These are phyloP conservation scores for Pecten maximus DNA, from an alignment of 2,888 invertebrate genomes.

Conservation along the genomic window DNA sequence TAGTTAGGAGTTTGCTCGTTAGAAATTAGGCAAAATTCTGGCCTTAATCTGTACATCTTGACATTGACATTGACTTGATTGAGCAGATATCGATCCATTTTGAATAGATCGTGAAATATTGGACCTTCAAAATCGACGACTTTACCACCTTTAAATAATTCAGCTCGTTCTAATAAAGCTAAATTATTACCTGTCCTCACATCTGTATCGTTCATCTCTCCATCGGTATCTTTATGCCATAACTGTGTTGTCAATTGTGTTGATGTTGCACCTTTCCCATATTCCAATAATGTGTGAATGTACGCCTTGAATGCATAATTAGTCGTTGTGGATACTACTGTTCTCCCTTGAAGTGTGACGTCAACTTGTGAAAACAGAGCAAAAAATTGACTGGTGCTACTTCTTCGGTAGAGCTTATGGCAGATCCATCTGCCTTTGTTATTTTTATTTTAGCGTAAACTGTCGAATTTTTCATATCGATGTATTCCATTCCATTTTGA, in stretches of 20 bases:
- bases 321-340: conserved; percentile 53
- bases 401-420: conserved; percentile 43
- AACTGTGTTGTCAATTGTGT: conserved; percentile 52
- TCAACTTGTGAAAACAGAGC: conserved; percentile 60
- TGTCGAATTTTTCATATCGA: no score
- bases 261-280: conserved; percentile 49
- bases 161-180: conserved; percentile 47
- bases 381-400: no score
- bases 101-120: conserved; percentile 55
- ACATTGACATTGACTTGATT: no score
- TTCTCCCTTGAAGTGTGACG: conserved; percentile 59
- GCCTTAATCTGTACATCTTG: conserved; percentile 53
- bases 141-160: no score
- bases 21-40: conserved; percentile 51
- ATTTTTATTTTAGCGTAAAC: conserved; percentile 52
- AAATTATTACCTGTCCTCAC: conserved; percentile 46
- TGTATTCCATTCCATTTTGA: no score
- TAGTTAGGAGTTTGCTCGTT: conserved; percentile 39
- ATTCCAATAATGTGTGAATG: conserved; percentile 55
- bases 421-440: conserved; percentile 53
- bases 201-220: conserved; percentile 50
- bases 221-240: no score
- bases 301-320: conserved; percentile 59
- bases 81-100: conserved; percentile 49
- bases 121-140: conserved; percentile 57